phyloP scores from a whole-genome alignment of 2,113 vertebrate genomes.

The Cathartes aura region DNA sequence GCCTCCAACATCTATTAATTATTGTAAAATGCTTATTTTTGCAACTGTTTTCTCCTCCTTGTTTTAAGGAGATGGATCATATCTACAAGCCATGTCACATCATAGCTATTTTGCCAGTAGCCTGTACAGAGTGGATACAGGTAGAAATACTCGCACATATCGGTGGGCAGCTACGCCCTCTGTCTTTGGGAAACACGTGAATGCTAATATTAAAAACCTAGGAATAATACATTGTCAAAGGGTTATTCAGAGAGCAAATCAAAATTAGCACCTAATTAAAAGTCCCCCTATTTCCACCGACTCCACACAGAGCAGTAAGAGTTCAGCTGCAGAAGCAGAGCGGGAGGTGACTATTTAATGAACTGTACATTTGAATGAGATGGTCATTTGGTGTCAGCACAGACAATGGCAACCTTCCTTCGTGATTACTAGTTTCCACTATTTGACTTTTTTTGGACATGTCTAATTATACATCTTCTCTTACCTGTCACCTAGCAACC shows the following conservation, averaged over 20 bases:
- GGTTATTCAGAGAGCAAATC: neutral
- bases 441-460: neutral
- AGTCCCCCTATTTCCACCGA: neutral
- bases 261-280: constrained; percentile 25
- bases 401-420: constrained; percentile 13
- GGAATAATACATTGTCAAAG: neutral
- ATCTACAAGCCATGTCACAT: neutral
- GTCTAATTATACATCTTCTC: constrained; percentile 38
- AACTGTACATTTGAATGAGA: constrained; percentile 12
- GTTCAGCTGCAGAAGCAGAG: neutral
- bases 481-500: constrained; percentile 39
- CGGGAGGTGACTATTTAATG: neutral
- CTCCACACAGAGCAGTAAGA: neutral
- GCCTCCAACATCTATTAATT: neutral
- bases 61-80: neutral
- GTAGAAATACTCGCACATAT: neutral
- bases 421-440: neutral
- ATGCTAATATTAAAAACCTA: neutral
- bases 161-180: neutral
- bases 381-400: constrained; percentile 18
- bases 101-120: neutral
- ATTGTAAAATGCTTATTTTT: neutral
- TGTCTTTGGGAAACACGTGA: neutral
- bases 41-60: neutral
- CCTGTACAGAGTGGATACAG: neutral